Conservation (phyloP, 92 coral and sea anemone species). For the Porites rus region DNA sequence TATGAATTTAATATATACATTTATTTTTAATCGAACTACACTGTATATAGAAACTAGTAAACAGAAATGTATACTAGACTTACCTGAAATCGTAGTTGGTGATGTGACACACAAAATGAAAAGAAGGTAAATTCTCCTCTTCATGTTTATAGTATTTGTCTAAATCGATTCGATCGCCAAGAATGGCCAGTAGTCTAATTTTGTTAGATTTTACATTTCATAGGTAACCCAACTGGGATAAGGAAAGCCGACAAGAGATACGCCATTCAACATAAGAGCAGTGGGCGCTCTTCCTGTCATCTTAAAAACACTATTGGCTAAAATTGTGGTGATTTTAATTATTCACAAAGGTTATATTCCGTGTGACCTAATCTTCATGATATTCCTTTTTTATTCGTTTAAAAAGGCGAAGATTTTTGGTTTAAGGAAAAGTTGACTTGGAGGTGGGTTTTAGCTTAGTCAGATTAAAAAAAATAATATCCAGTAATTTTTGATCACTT, state of each 20-base stretch:
- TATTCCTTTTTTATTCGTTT: neutral
- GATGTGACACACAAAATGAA: neutral
- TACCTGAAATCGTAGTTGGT: conserved; percentile 28
- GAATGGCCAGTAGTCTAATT: neutral
- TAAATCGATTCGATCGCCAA: neutral
- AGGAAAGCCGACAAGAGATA: conserved; percentile 5
- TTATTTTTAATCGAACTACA: too few relatives aligned
- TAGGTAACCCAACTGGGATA: conserved; percentile 23
- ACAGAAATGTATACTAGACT: conserved; percentile 1
- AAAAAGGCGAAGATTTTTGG: conserved; percentile 2
- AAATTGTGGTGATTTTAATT: conserved; percentile 15
- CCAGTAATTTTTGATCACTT: neutral
- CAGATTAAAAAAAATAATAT: neutral
- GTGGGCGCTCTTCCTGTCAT: conserved; percentile 15
- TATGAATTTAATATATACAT: too few relatives aligned
- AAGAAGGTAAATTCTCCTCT: conserved; percentile 2
- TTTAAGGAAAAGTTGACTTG: neutral
- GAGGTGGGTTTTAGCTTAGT: too few relatives aligned
- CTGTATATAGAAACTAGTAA: neutral
- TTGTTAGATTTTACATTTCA: conserved; percentile 8
- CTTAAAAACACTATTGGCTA: conserved; percentile 28
- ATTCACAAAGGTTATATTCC: conserved; percentile 22
- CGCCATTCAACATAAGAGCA: conserved; percentile 22
- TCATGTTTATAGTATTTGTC: neutral
- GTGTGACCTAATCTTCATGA: conserved; percentile 42